Evolutionary conservation across 1,140 invertebrate genomes (phyloP).

Genomic region (Brachionus plicatilis): DNA sequence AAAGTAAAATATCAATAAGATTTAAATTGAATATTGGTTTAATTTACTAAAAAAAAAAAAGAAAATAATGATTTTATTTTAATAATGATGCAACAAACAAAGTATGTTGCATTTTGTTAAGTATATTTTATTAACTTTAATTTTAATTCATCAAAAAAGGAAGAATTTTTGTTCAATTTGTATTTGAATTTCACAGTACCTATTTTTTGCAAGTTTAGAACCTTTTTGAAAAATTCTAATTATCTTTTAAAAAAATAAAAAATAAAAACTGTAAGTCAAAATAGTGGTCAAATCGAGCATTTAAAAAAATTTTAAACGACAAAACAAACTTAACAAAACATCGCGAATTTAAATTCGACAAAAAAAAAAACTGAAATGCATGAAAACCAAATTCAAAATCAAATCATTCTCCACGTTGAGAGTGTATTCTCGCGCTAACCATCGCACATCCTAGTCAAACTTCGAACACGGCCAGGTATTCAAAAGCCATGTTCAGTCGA

Average conservation of each 20-base stretch:
- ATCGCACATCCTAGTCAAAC: neutral
- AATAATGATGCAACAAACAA: too few relatives aligned
- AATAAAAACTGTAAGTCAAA: neutral
- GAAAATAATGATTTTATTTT: too few relatives aligned
- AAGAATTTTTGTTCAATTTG: too few relatives aligned
- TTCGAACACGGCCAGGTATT: neutral
- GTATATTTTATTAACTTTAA: too few relatives aligned
- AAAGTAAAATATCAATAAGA: too few relatives aligned
- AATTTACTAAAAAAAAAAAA: too few relatives aligned
- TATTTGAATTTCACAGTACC: too few relatives aligned
- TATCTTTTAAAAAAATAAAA: neutral
- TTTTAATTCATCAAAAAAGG: too few relatives aligned
- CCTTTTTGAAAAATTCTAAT: too few relatives aligned
- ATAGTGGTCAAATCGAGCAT: neutral
- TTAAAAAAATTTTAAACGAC: neutral
- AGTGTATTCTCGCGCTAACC: neutral
- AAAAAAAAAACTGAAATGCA: neutral
- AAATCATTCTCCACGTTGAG: neutral
- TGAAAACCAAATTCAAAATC: neutral
- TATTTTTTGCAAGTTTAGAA: too few relatives aligned
- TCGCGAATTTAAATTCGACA: neutral
- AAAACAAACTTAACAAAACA: neutral
- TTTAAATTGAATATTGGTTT: too few relatives aligned
- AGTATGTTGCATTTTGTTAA: too few relatives aligned
- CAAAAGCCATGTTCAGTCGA: neutral